phyloP scores from a whole-genome alignment of 2,888 invertebrate genomes.

The Tiliacea aurago region DNA sequence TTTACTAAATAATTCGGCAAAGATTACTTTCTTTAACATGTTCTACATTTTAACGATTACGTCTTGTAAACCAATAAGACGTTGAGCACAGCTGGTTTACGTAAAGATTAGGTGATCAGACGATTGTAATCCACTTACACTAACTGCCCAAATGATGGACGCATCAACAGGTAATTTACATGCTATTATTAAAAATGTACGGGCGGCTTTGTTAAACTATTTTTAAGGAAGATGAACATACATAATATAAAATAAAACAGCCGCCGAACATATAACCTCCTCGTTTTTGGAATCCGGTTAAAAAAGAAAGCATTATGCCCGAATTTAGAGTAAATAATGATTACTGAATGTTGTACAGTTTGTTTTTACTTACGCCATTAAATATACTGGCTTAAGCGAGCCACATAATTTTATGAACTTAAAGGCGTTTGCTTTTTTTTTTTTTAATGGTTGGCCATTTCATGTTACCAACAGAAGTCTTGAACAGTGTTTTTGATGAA shows the following conservation, averaged over 20 bases:
- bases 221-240: background rate
- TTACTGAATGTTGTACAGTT: background rate
- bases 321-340: background rate
- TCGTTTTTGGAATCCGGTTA: no score
- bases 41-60: conserved; percentile 6
- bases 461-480: background rate
- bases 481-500: background rate
- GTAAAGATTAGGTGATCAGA: conserved; percentile 13
- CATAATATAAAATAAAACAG: no score
- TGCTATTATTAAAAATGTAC: background rate
- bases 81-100: conserved; percentile 15
- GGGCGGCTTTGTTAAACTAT: conserved; percentile 1
- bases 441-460: background rate
- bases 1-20: background rate
- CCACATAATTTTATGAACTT: background rate
- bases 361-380: background rate
- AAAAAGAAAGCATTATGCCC: background rate
- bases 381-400: no score
- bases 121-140: conserved; percentile 25
- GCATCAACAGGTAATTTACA: background rate
- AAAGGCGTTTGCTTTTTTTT: no score
- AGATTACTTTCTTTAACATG: background rate
- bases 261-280: no score
- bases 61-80: background rate
- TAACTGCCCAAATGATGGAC: conserved; percentile 18